Evolutionary conservation across 2,888 invertebrate species (phyloP).

Genomic region (Pharmacophagus antenor): DNA sequence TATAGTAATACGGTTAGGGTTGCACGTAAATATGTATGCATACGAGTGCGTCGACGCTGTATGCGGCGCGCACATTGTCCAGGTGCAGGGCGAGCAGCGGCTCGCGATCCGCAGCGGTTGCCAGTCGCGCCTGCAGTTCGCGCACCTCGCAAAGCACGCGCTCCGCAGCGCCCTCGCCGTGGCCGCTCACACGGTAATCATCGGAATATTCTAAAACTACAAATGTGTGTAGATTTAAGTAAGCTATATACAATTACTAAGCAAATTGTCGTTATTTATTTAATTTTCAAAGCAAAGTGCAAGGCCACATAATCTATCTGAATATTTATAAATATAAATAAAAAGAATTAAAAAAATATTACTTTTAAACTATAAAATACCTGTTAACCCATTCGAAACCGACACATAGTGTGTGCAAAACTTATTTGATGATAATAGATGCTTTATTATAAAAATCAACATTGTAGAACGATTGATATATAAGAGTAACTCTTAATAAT

Average conservation of each 20-base stretch:
- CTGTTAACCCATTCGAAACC: too few species aligned
- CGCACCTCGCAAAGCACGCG: slow-evolving; percentile 46
- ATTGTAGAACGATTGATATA: too few species aligned
- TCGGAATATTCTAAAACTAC: too few species aligned
- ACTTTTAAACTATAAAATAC: background rate
- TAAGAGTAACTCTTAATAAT: too few species aligned
- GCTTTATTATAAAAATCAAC: too few species aligned
- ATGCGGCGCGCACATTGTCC: slow-evolving; percentile 46
- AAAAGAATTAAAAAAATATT: background rate
- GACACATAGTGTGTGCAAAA: too few species aligned
- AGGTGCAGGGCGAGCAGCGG: slow-evolving; percentile 58
- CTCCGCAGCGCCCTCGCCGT: slow-evolving; percentile 37
- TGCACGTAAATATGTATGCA: background rate
- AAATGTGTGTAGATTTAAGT: background rate
- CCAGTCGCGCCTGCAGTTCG: slow-evolving; percentile 49
- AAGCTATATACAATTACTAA: background rate
- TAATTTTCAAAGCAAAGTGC: background rate
- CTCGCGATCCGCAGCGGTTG: slow-evolving; percentile 43
- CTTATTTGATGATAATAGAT: too few species aligned
- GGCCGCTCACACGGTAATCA: slow-evolving; percentile 26
- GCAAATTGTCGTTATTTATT: background rate
- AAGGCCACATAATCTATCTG: background rate
- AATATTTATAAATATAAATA: background rate
- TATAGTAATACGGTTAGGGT: too few species aligned
- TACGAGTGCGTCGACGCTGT: slow-evolving; percentile 35